Evolutionary conservation across 2,113 vertebrate genomes (phyloP).

Genomic region (Sinocyclocheilus anophthalmus): DNA sequence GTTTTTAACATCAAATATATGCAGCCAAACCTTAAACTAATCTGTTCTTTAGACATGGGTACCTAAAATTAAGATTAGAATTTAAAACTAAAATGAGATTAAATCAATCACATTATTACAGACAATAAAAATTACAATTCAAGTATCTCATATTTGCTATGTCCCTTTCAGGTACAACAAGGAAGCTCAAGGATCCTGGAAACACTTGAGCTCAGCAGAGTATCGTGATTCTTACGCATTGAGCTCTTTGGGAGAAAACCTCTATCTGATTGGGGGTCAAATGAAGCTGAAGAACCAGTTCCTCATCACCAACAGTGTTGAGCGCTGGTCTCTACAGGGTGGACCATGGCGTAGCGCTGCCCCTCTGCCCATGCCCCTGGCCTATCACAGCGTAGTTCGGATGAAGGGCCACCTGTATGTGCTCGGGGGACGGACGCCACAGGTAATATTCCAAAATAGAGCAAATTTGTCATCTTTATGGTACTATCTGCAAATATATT

Average conservation of each 20-base stretch:
- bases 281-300: conserved; percentile 94
- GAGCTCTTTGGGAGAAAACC: conserved; percentile 78
- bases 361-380: conserved; percentile 86
- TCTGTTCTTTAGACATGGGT: not conserved
- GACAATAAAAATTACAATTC: not conserved
- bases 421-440: conserved; percentile 92
- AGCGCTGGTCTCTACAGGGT: conserved; percentile 84
- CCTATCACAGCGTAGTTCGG: conserved; percentile 82
- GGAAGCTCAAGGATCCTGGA: conserved; percentile 88
- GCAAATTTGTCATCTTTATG: not conserved
- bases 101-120: not conserved
- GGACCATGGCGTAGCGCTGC: conserved; percentile 86
- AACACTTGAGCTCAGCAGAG: conserved; percentile 84
- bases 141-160: conserved; percentile 5
- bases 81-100: not conserved
- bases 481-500: not conserved
- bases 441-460: conserved; percentile 75
- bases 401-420: conserved; percentile 87
- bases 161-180: conserved; percentile 82
- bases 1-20: not conserved
- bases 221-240: conserved; percentile 91
- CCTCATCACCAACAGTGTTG: conserved; percentile 89
- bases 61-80: not conserved
- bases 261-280: conserved; percentile 92
- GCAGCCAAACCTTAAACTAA: not conserved